phyloP scores from a whole-genome alignment of 2,888 invertebrate species.

The Drosophila fungiperda region DNA sequence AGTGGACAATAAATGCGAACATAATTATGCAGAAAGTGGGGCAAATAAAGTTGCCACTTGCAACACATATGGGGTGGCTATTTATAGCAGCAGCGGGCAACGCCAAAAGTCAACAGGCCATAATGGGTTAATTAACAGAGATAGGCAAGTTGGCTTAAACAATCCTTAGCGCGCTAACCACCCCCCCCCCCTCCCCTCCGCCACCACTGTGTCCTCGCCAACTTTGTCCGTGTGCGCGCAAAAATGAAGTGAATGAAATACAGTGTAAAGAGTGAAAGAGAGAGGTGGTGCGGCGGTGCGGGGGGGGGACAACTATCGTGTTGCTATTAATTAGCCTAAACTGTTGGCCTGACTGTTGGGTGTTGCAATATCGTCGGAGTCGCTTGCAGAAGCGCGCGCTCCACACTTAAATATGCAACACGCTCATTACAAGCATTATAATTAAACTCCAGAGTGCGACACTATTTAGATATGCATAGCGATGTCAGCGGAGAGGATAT shows the following conservation, averaged over 20 bases:
- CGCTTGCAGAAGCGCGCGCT: background rate
- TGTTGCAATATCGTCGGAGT: background rate
- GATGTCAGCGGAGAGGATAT: no score
- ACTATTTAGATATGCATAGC: conserved; percentile 59
- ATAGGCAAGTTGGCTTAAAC: conserved; percentile 10
- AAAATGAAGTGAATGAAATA: background rate
- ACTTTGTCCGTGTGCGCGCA: background rate
- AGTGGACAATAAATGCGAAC: conserved; percentile 45
- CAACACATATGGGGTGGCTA: conserved; percentile 6
- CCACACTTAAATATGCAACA: conserved; percentile 63
- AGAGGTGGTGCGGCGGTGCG: background rate
- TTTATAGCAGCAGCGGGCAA: background rate
- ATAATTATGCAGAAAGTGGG: conserved; percentile 50
- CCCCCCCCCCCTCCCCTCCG: background rate
- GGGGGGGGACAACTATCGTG: conserved; percentile 24
- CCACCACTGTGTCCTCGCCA: background rate
- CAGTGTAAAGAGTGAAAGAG: background rate
- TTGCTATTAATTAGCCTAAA: conserved; percentile 64
- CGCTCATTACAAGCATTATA: conserved; percentile 73
- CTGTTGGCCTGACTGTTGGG: conserved; percentile 30
- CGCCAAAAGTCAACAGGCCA: conserved; percentile 58
- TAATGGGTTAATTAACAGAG: conserved; percentile 65
- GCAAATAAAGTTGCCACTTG: conserved; percentile 5
- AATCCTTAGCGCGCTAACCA: background rate
- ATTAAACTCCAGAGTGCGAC: conserved; percentile 69